phyloP scores from a whole-genome alignment of 2,797 vertebrate species.

The Ibycter americanus region DNA sequence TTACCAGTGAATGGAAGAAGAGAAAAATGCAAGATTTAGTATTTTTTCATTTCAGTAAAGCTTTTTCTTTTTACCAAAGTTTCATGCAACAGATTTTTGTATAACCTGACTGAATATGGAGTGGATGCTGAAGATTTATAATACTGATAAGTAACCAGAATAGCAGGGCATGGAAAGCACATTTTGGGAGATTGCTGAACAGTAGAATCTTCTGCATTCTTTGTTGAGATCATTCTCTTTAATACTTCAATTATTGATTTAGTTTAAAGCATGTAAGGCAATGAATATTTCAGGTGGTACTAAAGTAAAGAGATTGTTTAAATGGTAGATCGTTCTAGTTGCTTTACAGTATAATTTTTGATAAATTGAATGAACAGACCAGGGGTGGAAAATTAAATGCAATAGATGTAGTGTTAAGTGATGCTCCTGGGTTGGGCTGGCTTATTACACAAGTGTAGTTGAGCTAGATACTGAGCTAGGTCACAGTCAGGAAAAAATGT shows the following conservation, averaged over 20 bases:
- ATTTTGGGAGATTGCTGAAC: neutral
- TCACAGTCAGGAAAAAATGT: neutral
- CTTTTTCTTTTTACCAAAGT: neutral
- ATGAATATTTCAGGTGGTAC: constrained; percentile 42
- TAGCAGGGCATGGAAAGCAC: neutral
- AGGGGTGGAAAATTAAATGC: neutral
- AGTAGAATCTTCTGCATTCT: neutral
- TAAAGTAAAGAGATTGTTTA: neutral
- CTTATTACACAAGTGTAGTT: neutral
- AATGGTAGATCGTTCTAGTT: neutral
- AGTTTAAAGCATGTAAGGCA: neutral
- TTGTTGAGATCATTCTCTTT: neutral
- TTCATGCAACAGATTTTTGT: neutral
- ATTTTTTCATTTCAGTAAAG: neutral
- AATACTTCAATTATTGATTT: constrained; percentile 36
- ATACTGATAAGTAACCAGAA: neutral
- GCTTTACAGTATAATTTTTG: neutral
- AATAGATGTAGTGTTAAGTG: neutral
- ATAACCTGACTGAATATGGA: neutral
- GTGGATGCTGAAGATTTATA: neutral
- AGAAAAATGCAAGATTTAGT: neutral
- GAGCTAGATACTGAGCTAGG: neutral
- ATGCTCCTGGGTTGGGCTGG: neutral
- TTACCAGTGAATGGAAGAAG: neutral
- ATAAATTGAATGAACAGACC: neutral